These are phyloP conservation scores for Neotoma lepida DNA, from an alignment of 2,113 vertebrate species.

Conservation along the genomic window DNA sequence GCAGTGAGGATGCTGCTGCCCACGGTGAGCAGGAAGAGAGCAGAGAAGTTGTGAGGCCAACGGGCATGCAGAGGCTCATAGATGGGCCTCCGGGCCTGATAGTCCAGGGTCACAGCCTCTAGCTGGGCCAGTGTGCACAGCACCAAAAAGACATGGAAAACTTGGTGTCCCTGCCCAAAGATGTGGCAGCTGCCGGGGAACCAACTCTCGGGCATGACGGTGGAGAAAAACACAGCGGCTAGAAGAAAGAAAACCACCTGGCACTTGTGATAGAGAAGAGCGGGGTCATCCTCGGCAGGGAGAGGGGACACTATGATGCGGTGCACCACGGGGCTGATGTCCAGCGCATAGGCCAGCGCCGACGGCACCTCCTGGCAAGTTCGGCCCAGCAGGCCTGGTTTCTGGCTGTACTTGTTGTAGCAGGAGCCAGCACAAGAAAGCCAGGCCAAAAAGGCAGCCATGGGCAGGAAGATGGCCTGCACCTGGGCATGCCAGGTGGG, in stretches of 20 bases:
- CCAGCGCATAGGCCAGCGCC: slow-evolving; percentile 92
- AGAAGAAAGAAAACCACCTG: slow-evolving; percentile 94
- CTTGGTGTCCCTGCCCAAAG: slow-evolving; percentile 95
- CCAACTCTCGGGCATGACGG: slow-evolving; percentile 94
- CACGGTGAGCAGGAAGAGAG: slow-evolving; percentile 90
- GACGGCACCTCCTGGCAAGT: slow-evolving; percentile 95
- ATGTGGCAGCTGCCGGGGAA: slow-evolving; percentile 94
- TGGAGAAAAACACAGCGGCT: slow-evolving; percentile 94
- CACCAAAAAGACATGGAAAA: slow-evolving; percentile 94
- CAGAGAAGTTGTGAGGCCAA: slow-evolving; percentile 89
- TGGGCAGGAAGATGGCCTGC: slow-evolving; percentile 88
- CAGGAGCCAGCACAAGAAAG: slow-evolving; percentile 95
- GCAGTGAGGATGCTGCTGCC: slow-evolving; percentile 92
- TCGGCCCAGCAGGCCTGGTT: slow-evolving; percentile 85
- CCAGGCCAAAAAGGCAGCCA: slow-evolving; percentile 91
- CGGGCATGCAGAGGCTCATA: slow-evolving; percentile 90
- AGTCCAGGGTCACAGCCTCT: slow-evolving; percentile 94
- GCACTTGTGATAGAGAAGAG: slow-evolving; percentile 92
- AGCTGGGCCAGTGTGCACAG: slow-evolving; percentile 95
- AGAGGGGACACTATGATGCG: slow-evolving; percentile 88
- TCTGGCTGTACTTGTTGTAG: slow-evolving; percentile 91
- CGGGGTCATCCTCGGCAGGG: slow-evolving; percentile 80
- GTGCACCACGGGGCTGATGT: slow-evolving; percentile 95
- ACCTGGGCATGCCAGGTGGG: slow-evolving; percentile 89
- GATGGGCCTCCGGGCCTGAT: slow-evolving; percentile 87